Conservation (phyloP, 2,888 invertebrate species). For the Peribatodes rhomboidaria region DNA sequence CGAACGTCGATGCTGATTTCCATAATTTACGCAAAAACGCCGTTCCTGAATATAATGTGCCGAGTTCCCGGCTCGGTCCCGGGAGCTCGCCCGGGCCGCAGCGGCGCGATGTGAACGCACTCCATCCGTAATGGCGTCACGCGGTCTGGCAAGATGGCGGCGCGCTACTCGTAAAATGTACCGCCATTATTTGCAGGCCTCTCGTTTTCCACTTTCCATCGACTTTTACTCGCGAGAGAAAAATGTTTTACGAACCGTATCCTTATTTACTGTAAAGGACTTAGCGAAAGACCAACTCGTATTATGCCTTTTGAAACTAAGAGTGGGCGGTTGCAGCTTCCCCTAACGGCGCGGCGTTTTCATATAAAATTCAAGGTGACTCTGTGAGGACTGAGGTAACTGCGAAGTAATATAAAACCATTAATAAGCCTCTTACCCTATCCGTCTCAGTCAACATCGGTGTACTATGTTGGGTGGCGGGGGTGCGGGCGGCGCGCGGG, state of each 20-base stretch:
- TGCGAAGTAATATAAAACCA: slow-evolving; percentile 82
- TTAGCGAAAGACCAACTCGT: slow-evolving; percentile 14
- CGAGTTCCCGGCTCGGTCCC: slow-evolving; percentile 15
- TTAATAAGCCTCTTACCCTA: slow-evolving; percentile 87
- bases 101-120: slow-evolving; percentile 63
- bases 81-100: slow-evolving; percentile 31
- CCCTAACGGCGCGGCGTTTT: slow-evolving; percentile 26
- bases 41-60: slow-evolving; percentile 56
- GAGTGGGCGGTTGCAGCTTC: slow-evolving; percentile 17
- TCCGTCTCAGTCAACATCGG: slow-evolving; percentile 86
- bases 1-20: slow-evolving; percentile 32
- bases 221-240: slow-evolving; percentile 51
- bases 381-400: slow-evolving; percentile 56
- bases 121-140: slow-evolving; percentile 82
- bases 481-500: slow-evolving; percentile 57
- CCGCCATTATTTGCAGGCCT: slow-evolving; percentile 68
- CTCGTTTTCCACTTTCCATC: slow-evolving; percentile 62
- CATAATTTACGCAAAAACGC: slow-evolving; percentile 36
- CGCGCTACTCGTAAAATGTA: slow-evolving; percentile 63
- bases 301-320: slow-evolving; percentile 22
- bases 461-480: slow-evolving; percentile 76
- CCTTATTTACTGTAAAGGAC: slow-evolving; percentile 46
- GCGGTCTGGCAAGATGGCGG: slow-evolving; percentile 84
- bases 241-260: slow-evolving; percentile 45
- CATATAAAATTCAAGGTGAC: slow-evolving; percentile 43